Base-by-base conservation (phyloP, 2,113 vertebrate genomes). In the Mesocricetus auratus region DNA sequence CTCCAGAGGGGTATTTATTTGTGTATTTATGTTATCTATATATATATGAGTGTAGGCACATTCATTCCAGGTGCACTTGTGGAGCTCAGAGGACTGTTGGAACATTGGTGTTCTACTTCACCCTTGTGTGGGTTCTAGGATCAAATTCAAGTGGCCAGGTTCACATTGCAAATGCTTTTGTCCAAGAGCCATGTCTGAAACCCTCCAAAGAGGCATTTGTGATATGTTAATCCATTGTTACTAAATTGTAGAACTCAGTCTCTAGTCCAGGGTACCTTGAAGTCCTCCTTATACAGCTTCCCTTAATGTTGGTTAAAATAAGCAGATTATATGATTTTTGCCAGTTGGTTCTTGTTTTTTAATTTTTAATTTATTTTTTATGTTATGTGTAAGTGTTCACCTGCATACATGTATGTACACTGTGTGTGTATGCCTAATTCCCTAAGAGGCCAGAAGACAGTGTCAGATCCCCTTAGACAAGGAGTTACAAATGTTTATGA, bases 221-320 rank as follows among this genome's bases (percentile, higher is more conserved):
- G 26, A 73, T 36, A n/a, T 24, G 12, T 7, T 56, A 16, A 42
- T 11, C 13, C 22, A 60, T 56, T 88, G 3, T 66, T 33, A 69
- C 8, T 81, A 96, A 91, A 50, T 36, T 93, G 2, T 68, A 56
- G 89, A 96, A 62, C 64, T 2, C 92, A n/a, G 39, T 71, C 26
- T 2, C 1, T 91, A 47, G 17, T 66, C 21, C 1, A 42, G 66
- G n/a, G 21, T 19, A 53, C 31, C 47, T 69, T 81, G 33, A 42
- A 26, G 11, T 68, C 29, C 1, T 79, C 11, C 66, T 69, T 24
- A 21, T 33, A 42, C 26, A 42, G 22, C 79, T 78, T 95, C 53
- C 71, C 71, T 93, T 86, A 85, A 29, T 21, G 15, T 77, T 39
- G 53, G 45, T 90, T 94, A 71, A 96, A 89, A 75, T 58, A n/a